Percentiles rank a stretch among this genome's conserved stretches.
Evolutionary conservation across 2,888 invertebrate genomes (phyloP).

Genomic region (Oscheius sp.): DNA sequence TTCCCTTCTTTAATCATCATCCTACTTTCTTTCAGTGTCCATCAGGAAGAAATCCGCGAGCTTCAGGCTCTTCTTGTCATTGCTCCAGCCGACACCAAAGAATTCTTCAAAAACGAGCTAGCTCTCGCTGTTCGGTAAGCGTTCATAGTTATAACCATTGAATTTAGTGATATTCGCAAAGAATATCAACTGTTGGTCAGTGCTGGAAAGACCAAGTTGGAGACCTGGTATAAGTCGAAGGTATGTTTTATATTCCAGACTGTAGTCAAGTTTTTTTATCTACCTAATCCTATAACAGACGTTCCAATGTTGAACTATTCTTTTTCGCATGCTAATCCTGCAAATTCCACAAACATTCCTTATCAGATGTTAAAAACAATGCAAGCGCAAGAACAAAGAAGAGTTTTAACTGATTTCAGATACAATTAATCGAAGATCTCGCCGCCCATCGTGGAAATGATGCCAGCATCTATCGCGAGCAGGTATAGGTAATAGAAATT

Average conservation of each 20-base stretch:
- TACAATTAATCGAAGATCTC: constrained; percentile 3
- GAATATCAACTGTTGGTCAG: constrained; percentile 22
- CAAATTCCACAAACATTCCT: constrained; percentile 9
- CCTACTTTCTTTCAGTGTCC: constrained; percentile 3
- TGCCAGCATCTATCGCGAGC: constrained; percentile 1
- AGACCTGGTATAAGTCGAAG: constrained; percentile 28
- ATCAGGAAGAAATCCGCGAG: constrained; percentile 9
- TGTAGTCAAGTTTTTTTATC: constrained; percentile 36
- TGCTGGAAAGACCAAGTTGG: constrained; percentile 14
- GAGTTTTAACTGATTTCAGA: neutral
- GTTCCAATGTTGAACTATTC: neutral
- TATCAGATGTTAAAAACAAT: neutral
- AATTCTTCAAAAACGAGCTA: constrained; percentile 25
- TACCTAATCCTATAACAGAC: no score
- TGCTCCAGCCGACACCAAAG: constrained; percentile 28
- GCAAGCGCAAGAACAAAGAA: neutral
- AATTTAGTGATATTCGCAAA: constrained; percentile 20
- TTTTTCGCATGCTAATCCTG: constrained; percentile 7
- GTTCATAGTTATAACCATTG: neutral
- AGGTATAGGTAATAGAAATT: no score
- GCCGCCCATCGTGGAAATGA: neutral
- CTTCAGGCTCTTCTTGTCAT: constrained; percentile 13
- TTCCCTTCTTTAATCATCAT: neutral
- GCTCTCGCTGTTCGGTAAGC: constrained; percentile 24
- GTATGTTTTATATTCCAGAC: constrained; percentile 69